phyloP scores from a whole-genome alignment of 2,888 invertebrate species.

The Drosophila neonasuta region DNA sequence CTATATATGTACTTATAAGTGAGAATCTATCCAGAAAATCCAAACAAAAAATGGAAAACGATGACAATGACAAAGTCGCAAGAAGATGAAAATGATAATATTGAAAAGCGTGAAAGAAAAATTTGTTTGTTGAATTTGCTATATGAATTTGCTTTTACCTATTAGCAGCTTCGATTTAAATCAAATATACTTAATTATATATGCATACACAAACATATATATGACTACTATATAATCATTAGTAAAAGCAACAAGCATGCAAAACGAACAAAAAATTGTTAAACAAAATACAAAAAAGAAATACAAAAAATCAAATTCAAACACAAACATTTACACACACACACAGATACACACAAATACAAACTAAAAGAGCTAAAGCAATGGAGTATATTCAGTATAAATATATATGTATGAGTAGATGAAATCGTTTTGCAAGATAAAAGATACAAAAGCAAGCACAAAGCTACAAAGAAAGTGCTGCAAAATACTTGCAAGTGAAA shows the following conservation, averaged over 20 bases:
- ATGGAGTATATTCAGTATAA: constrained; percentile 20
- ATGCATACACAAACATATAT: constrained; percentile 40
- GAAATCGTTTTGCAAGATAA: constrained; percentile 18
- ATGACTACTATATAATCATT: constrained; percentile 72
- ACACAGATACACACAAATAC: constrained; percentile 14
- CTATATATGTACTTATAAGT: constrained; percentile 39
- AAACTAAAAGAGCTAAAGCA: constrained; percentile 18
- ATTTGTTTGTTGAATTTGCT: constrained; percentile 72
- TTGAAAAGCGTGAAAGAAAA: constrained; percentile 14
- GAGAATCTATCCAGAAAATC: constrained; percentile 46
- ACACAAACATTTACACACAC: constrained; percentile 6
- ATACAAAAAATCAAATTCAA: constrained; percentile 13
- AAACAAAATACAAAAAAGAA: constrained; percentile 17
- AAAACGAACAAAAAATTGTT: constrained; percentile 26
- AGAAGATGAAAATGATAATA: constrained; percentile 9
- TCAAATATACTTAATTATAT: constrained; percentile 66
- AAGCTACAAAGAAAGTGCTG: constrained; percentile 33
- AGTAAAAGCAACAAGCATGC: constrained; percentile 54
- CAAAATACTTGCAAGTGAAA: constrained; percentile 30
- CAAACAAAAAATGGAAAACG: constrained; percentile 9
- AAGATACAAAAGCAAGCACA: constrained; percentile 43
- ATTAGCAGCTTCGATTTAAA: constrained; percentile 75
- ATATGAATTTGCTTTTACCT: constrained; percentile 67
- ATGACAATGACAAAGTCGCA: constrained; percentile 8
- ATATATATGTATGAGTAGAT: constrained; percentile 4